Evolutionary conservation across 1,140 invertebrate species (phyloP), one percentile per base, ranked within the genome.

Genomic region (Reticulitermes speratus): DNA sequence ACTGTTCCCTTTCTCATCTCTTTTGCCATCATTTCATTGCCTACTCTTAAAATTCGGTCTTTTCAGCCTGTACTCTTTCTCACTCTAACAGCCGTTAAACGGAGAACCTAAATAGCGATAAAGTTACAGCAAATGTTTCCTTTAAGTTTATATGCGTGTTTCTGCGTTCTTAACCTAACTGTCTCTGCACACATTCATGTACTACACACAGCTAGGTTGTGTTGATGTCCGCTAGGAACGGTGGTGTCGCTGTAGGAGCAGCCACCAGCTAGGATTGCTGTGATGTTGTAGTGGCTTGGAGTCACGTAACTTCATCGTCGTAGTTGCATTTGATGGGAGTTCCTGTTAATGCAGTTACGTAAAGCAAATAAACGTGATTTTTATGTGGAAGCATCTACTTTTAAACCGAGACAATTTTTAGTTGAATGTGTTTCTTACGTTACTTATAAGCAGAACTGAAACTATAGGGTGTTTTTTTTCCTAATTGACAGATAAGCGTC

Each of bases 111-210:
- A 84, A 84, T 52, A 84, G 84, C 84, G 84, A 84, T 84, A 84
- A 84, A 84, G 84, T 84, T 84, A 59, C 84, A 84, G 30, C 84
- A 65, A 84, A 84, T 84, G 84, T 45, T 38, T 65, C 84, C 48
- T 52, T 84, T 55, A 84, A 84, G 59, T 48, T 52, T 84, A 84
- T 84, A 45, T 59, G 45, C 84, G 84, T 84, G 84, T 84, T 84
- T 59, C 55, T 84, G 84, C 59, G 84, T 84, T 30, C 84, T 84
- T 84, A 84, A 65, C 65, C 65, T 75, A 75, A 75, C 65, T 75
- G 1, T 0, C 25, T 75, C 11, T 75, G n/a, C n/a, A 75, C 65
- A n/a, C 65, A 75, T 75, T 3, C 65, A 30, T 8, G n/a, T 75
- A 75, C 8, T 9, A 30, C n/a, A 6, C n/a, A 30, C 6, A 25